Base-by-base conservation (phyloP, 2,113 vertebrate species). In the Ceyx melanurus region DNA sequence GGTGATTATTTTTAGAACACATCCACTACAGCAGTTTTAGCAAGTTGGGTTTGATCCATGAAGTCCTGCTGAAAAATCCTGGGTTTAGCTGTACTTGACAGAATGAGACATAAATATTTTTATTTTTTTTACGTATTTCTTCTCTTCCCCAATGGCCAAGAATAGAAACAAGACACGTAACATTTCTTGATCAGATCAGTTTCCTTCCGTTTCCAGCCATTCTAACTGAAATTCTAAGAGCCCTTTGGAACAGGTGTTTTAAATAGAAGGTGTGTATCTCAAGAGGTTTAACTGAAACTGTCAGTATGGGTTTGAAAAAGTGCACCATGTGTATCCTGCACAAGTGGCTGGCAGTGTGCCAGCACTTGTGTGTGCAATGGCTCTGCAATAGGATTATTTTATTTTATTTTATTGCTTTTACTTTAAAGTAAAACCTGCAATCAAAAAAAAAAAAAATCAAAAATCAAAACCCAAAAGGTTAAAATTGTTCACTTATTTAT, bases 181-280 rank as follows among this genome's bases (percentile, higher is more conserved):
- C 56, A 42, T 85, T 85, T 96, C 86, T 92, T 77, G 67, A 93
- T 95, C 94, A 93, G 87, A 87, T 96, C 48, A 37, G 68, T 93
- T 93, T 94, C 79, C 85, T 96, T 96, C 96, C 57, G 25, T 92
- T 95, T 96, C 87, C 67, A 96, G 87, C 85, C 82, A 83, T 88
- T 95, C 91, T 96, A 96, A 96, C 95, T 57, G 89, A 92, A 92
- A 88, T 95, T 96, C 87, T 95, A 45, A 74, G 88, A 92, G 64
- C 80, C 87, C 82, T 84, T 65, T 4, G 1, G 64, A 91, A 78
- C 96, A 96, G 92, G 95, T 96, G 94, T 77, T 93, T 89, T 85
- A 95, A 81, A 92, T 96, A 64, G 80, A 95, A 96, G 94, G 95
- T 96, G 79, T 93, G 25, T 57, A 81, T 91, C 87, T 92, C 61